A percentile compares a stretch with the other conserved stretches of the same genome.
phyloP scores from a whole-genome alignment of 2,113 vertebrate genomes.

The rat (Rattus norvegicus) region DNA sequence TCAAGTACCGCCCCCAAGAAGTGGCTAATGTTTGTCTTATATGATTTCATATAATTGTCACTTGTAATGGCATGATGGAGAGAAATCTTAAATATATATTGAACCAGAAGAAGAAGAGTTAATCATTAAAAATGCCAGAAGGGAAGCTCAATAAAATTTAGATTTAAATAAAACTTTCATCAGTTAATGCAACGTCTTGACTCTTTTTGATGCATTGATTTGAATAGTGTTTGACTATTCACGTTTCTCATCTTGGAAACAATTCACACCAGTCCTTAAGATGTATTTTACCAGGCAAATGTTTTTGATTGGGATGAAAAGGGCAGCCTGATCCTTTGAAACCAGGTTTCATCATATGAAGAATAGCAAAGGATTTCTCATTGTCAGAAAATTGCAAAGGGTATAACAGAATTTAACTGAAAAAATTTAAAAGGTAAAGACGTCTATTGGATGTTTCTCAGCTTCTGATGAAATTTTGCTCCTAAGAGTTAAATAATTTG shows the following conservation, averaged over 20 bases:
- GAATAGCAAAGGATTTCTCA: conserved; percentile 41
- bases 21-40: conserved; percentile 22
- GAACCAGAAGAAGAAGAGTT: conserved; percentile 53
- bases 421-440: conserved; percentile 29
- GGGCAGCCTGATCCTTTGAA: neutral
- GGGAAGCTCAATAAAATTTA: conserved; percentile 29
- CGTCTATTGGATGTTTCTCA: conserved; percentile 59
- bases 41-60: conserved; percentile 14
- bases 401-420: conserved; percentile 55
- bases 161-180: conserved; percentile 52
- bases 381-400: conserved; percentile 54
- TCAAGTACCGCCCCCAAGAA: conserved; percentile 37
- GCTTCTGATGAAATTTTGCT: conserved; percentile 53
- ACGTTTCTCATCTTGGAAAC: conserved; percentile 33
- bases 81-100: conserved; percentile 34
- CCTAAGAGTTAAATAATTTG: conserved; percentile 46
- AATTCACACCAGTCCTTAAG: conserved; percentile 41
- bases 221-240: conserved; percentile 12
- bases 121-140: conserved; percentile 36
- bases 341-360: conserved; percentile 17
- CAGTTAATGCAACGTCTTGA: conserved; percentile 13
- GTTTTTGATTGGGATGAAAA: conserved; percentile 50
- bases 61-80: conserved; percentile 29
- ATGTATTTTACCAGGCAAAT: conserved; percentile 51
- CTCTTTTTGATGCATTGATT: conserved; percentile 9